Evolutionary conservation across 2,888 invertebrate genomes (phyloP), one percentile per base, ranked within the genome.

Genomic region (Caenorhabditis wallacei): DNA sequence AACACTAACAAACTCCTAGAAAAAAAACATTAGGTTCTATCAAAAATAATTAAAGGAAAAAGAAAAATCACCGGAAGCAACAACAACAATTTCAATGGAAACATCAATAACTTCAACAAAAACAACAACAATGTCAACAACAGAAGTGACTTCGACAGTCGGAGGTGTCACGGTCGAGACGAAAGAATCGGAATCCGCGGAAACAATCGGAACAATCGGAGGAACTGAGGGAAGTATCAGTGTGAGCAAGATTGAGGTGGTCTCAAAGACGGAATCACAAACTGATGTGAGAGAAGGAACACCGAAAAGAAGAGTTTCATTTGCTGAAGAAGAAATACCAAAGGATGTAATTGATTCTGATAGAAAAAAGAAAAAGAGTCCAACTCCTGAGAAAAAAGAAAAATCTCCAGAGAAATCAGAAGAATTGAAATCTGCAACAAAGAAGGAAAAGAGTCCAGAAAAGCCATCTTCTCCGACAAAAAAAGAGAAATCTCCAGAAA

Each of bases 251-350:
- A 69, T 72, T 63, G 74, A 80, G 69, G 72, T 74, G 61, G 80
- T 80, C 72, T 80, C 80, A 68, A 80, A 80, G 80, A 66, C 75
- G 35, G 70, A 75, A 43, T 68, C 69, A 53, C 68, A 69, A 30
- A 69, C 80, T 59, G 69, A 69, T 56, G 64, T 72, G 11, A 35
- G 69, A 56, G 72, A 43, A 37, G 69, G 69, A 40, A 69, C 76
- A 4, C 70, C 70, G 48, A 82, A 78, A 30, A 57, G 82, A 59
- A 59, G 70, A 57, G 82, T 82, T 20, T 82, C 82, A 48, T 82
- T 82, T 48, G 82, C 82, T 16, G 82, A 82, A 51, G 74, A 72
- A 16, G 74, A 82, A 18, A 5, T 70, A 24, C 70, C 71, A 51
- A 71, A 61, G n/a, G 76, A 78, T 20, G 72, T 69, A 13, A 72